Base-by-base conservation (phyloP, 1,140 invertebrate genomes). In the Drosophila miranda region DNA sequence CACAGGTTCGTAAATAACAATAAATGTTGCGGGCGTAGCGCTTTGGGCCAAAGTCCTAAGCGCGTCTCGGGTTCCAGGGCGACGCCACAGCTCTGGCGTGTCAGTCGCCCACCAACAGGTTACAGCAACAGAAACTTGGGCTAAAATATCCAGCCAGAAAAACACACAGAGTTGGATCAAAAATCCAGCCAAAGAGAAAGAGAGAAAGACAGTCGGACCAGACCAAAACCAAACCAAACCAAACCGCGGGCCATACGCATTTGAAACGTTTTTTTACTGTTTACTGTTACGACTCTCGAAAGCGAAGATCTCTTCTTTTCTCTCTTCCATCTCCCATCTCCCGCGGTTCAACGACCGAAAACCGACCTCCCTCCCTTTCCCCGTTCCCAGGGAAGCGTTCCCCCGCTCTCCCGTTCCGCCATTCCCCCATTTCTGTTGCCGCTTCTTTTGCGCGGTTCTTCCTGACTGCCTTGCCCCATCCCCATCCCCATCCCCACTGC, bases 391-490 rank as follows among this genome's bases (percentile, higher is more conserved):
- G 52, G 50, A 50, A 56, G 7, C 44, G 41, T 43, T 30, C 8
- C 44, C 38, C n/a, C 23, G 23, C 23, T 48, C 51, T 42, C 38
- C n/a, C 23, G 23, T 41, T 48, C 51, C 45, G 42, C 56, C 49
- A 53, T 55, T 41, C 59, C 48, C 55, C 42, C 56, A 46, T 50
- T 52, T 51, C 53, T 57, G 72, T 49, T 71, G 78, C 75, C 82
- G 82, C 78, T 86, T 86, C 81, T 81, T 71, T 76, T 61, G 78
- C 64, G 82, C 74, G 75, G 82, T 86, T 86, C 81, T 86, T 86
- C 81, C 81, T 86, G 81, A 86, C 82, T 86, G 81, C 61, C 66
- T 71, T 69, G 66, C 66, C 66, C 68, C 34, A 38, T 38, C 34
- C 3, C 11, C 34, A 38, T 38, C 9, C 34, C 34, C 55, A 51